phyloP scores from a whole-genome alignment of 2,797 vertebrate species.

The Rhyacichthys aspro region DNA sequence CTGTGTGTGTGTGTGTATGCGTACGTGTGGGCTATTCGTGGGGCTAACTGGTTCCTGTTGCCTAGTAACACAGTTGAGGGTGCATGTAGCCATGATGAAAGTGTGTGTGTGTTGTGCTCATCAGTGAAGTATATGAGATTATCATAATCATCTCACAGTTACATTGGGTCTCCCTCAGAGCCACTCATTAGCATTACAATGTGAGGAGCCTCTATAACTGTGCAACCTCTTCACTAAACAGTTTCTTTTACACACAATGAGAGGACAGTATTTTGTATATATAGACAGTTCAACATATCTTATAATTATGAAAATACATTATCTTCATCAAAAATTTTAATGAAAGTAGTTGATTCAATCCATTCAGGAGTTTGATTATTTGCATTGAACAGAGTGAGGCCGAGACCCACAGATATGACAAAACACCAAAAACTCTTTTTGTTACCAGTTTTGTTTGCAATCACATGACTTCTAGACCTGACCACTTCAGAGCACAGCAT shows the following conservation, averaged over 20 bases:
- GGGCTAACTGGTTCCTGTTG: conserved; percentile 69
- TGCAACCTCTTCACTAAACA: conserved; percentile 32
- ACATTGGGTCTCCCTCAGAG: conserved; percentile 68
- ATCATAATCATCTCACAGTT: conserved; percentile 78
- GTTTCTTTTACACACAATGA: conserved; percentile 7
- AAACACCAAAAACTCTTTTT: too few relatives aligned
- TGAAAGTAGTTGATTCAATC: too few relatives aligned
- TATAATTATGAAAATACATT: too few relatives aligned
- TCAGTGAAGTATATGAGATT: conserved; percentile 65
- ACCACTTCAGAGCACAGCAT: neutral
- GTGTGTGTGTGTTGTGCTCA: conserved; percentile 33
- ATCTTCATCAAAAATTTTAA: too few relatives aligned
- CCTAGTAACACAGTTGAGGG: conserved; percentile 76
- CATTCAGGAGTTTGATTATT: too few relatives aligned
- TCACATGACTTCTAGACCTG: too few relatives aligned
- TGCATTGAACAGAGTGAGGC: too few relatives aligned
- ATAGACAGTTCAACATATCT: neutral
- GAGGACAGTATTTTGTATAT: neutral
- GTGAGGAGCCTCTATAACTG: conserved; percentile 54
- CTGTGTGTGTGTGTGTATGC: conserved; percentile 11
- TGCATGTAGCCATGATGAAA: conserved; percentile 62
- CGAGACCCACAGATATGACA: too few relatives aligned
- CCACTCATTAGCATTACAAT: conserved; percentile 61
- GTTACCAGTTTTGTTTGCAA: too few relatives aligned
- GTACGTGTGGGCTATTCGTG: conserved; percentile 53